Conservation (phyloP, 2,888 invertebrate genomes). For the Habroteleia sp. region DNA sequence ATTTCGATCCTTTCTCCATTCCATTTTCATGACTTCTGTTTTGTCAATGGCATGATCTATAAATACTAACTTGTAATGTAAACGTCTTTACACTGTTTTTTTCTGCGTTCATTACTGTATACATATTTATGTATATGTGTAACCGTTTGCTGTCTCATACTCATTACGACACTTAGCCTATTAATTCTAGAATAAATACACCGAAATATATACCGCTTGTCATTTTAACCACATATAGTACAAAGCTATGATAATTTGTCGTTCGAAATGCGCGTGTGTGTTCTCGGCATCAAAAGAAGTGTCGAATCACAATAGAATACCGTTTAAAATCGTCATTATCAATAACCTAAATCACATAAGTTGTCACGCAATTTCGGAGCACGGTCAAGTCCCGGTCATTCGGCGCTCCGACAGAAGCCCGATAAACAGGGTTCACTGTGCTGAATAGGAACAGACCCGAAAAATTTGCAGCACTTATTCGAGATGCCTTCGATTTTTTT, state of each 20-base stretch:
- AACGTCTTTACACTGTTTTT: conserved; percentile 50
- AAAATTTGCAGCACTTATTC: conserved; percentile 51
- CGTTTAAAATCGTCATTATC: conserved; percentile 29
- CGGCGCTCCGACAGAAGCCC: not conserved
- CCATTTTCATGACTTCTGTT: conserved; percentile 35
- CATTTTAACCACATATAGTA: conserved; percentile 65
- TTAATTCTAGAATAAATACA: conserved; percentile 68
- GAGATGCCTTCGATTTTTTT: conserved; percentile 31
- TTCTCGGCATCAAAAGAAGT: conserved; percentile 38
- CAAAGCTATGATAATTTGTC: conserved; percentile 59
- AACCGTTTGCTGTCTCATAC: conserved; percentile 27
- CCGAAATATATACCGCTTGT: conserved; percentile 65
- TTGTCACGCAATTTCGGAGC: conserved; percentile 47
- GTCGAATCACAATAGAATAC: conserved; percentile 52
- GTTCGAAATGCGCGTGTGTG: conserved; percentile 54
- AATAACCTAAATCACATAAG: conserved; percentile 64
- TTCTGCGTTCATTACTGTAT: conserved; percentile 20
- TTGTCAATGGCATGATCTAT: conserved; percentile 57
- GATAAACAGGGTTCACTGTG: conserved; percentile 10
- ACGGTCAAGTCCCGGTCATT: conserved; percentile 13
- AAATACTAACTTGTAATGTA: conserved; percentile 57
- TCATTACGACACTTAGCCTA: conserved; percentile 59
- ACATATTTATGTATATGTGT: conserved; percentile 42
- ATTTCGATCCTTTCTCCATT: conserved; percentile 27
- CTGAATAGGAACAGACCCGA: conserved; percentile 61